Base-by-base conservation (phyloP, 1,140 invertebrate species). In the Acromyrmex heyeri region DNA sequence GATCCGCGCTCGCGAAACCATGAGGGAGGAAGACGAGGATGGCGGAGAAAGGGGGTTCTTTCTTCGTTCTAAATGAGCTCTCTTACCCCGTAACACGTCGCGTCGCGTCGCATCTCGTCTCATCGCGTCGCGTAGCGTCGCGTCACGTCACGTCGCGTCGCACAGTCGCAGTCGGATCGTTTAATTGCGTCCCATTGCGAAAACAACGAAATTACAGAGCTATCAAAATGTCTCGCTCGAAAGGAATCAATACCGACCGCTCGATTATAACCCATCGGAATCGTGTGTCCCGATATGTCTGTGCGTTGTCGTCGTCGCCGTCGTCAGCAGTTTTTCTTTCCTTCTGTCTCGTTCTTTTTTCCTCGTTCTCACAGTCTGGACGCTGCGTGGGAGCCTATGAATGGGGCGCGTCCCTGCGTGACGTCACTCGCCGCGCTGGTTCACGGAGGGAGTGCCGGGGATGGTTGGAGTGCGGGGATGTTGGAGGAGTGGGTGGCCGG, bases 361-460 rank as follows among this genome's bases (percentile, higher is more conserved):
- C 44, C 30, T 34, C 70, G 48, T 61, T 59, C 77, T 24, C 62
- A 53, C 59, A 82, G 81, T 79, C 85, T 90, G 87, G 89, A 90
- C 88, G 90, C 87, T 94, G 93, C 92, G 93, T 93, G 92, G 92
- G 91, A 93, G 91, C 90, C 89, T 92, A 94, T 94, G 93, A 94
- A 94, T 94, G 94, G 93, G 94, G 93, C 91, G 93, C 93, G 93
- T 94, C 92, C 94, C 91, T 92, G 91, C 87, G 90, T 94, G 93
- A 94, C 94, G 94, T 94, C 94, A 94, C 87, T 69, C 69, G 65
- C 65, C 65, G 81, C 73, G 86, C 77, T 88, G 83, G 89, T 69
- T 89, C 77, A 82, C 81, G 67, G 73, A 27, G 59, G 67, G 86
- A 87, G 72, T 86, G 86, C 24, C 38, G 59, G 44, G 83, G 59